Base-by-base conservation (phyloP, 2,888 invertebrate species). In the Clostera curtula region DNA sequence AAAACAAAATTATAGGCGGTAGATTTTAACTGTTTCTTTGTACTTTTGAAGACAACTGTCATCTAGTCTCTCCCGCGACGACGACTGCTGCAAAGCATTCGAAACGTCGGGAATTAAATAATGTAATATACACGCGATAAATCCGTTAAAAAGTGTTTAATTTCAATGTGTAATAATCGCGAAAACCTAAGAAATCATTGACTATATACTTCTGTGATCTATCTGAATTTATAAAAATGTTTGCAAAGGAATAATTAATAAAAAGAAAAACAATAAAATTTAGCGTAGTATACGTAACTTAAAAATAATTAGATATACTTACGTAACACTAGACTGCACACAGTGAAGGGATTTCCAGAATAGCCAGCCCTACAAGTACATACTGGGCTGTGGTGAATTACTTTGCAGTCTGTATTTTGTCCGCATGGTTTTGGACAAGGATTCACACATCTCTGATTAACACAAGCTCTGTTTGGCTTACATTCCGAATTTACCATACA, bases 381-480 rank as follows among this genome's bases (percentile, higher is more conserved):
- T 13, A 91, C 85, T 4, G 92, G 90, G 42, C 88, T 88, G 54
- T 93, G 92, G 56, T 90, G 89, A 12, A 87, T 85, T 4, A 90
- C 90, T 63, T 86, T 86, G 46, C 93, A 93, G 31, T 87, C 80
- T 8, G 91, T 87, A 53, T 88, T 88, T 31, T 80, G 73, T 13
- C 91, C 91, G 57, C 91, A 91, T 5, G 88, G 86, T 26, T 87
- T 89, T 1, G 88, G 87, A 47, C 91, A 91, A 11, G 91, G 91
- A 65, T 90, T 89, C 1, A 76, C 49, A 50, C 92, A 92, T 66
- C 89, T 88, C 43, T 89, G 88, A 51, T 89, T 88, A 11, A 89
- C 67, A 52, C 92, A 92, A 6, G 91, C 90, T 58, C 85, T 85
- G 45, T 88, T 86, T 12, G 82, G 60, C 30, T 84, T 80, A 60